phyloP scores from a whole-genome alignment of 2,888 invertebrate species.

The Vanessa cardui region DNA sequence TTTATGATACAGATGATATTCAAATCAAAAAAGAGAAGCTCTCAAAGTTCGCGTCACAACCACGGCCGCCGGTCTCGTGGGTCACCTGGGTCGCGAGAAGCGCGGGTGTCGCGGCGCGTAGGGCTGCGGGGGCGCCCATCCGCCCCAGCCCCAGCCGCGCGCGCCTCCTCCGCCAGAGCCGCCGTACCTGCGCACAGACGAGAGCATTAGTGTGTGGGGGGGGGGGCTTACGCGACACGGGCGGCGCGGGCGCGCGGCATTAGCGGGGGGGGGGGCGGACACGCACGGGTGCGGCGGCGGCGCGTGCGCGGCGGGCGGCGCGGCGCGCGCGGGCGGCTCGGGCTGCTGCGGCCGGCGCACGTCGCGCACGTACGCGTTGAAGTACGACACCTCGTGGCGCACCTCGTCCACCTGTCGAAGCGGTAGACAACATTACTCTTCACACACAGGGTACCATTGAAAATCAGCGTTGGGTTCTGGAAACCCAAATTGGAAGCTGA shows the following conservation, averaged over 20 bases:
- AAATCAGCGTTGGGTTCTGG: no score
- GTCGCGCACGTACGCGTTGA: constrained; percentile 97
- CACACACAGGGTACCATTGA: no score
- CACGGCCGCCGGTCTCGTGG: neutral
- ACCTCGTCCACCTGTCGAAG: constrained; percentile 91
- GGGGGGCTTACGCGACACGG: neutral
- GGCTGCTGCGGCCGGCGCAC: constrained; percentile 96
- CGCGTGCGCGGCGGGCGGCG: constrained; percentile 51
- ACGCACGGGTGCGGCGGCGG: constrained; percentile 48
- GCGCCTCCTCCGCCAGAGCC: constrained; percentile 46
- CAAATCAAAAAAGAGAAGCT: no score
- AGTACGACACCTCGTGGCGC: constrained; percentile 97
- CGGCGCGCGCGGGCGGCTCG: constrained; percentile 88
- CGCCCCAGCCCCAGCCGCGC: constrained; percentile 73
- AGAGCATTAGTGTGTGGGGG: neutral
- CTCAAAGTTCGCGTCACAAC: no score
- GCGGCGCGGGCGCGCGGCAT: neutral
- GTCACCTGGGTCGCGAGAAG: constrained; percentile 71
- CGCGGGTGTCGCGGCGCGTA: constrained; percentile 73
- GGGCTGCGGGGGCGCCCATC: constrained; percentile 75
- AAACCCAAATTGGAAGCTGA: no score
- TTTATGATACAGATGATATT: no score
- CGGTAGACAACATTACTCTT: no score
- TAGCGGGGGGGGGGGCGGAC: no score
- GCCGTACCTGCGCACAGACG: constrained; percentile 35